These are phyloP conservation scores for Guaruba guarouba DNA, from an alignment of 2,113 vertebrate genomes.

Conservation along the genomic window DNA sequence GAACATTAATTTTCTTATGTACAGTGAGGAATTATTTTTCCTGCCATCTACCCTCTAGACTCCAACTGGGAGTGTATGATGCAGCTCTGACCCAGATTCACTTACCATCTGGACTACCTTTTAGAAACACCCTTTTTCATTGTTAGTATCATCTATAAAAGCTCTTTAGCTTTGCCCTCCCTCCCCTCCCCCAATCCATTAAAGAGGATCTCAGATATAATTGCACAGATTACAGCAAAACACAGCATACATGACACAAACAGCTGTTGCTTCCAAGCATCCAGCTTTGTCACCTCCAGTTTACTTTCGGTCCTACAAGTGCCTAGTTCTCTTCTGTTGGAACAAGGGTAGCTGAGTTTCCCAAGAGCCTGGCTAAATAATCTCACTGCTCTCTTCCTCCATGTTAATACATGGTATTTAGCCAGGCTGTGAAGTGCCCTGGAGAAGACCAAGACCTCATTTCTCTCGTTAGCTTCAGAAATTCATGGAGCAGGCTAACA, in stretches of 20 bases:
- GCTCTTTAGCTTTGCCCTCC: background rate
- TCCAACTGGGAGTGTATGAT: background rate
- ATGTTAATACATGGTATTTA: background rate
- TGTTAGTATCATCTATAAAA: background rate
- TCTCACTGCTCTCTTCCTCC: background rate
- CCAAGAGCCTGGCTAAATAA: background rate
- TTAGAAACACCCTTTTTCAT: background rate
- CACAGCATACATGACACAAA: background rate
- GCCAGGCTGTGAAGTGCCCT: background rate
- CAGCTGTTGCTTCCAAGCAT: background rate
- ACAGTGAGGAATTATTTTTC: background rate
- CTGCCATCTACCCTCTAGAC: background rate
- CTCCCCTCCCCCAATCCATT: background rate
- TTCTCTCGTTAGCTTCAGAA: background rate
- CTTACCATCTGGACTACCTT: conserved; percentile 18
- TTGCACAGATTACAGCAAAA: background rate
- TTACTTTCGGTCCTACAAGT: background rate
- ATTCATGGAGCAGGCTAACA: background rate
- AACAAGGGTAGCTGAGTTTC: background rate
- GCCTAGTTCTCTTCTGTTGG: background rate
- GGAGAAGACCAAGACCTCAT: background rate
- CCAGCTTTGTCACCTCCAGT: background rate
- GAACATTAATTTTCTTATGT: background rate
- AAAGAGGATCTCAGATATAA: background rate
- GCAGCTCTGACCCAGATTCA: conserved; percentile 27